A percentile compares a stretch with the other conserved stretches of the same genome.
phyloP scores from a whole-genome alignment of 2,113 vertebrate species.

The Bos indicus region DNA sequence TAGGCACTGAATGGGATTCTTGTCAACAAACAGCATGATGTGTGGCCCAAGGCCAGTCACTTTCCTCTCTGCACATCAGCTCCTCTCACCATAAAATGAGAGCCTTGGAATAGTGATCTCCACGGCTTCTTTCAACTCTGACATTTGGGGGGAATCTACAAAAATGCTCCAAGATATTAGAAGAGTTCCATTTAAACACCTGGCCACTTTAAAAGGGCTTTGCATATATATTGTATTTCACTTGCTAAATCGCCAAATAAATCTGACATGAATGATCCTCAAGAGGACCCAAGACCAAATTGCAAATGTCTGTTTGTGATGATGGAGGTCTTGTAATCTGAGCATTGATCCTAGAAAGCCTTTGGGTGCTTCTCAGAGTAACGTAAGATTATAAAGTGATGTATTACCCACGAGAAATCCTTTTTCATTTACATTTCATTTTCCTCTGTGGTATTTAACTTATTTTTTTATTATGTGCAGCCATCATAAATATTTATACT shows the following conservation, averaged over 20 bases:
- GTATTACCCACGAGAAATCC: constrained; percentile 50
- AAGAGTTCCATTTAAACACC: constrained; percentile 55
- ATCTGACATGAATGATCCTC: constrained; percentile 28
- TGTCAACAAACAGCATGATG: not conserved
- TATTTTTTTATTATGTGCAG: constrained; percentile 57
- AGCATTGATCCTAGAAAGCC: constrained; percentile 54
- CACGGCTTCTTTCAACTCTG: constrained; percentile 45
- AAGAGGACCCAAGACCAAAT: constrained; percentile 38
- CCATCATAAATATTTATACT: constrained; percentile 71
- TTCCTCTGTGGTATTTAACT: constrained; percentile 66
- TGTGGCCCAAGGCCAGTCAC: not conserved
- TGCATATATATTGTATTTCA: constrained; percentile 72
- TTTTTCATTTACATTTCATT: constrained; percentile 71
- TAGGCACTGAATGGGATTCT: not conserved
- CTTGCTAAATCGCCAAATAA: constrained; percentile 61
- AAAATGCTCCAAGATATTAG: constrained; percentile 42
- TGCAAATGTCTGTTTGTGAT: constrained; percentile 63
- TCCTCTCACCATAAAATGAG: not conserved
- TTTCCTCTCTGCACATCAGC: not conserved
- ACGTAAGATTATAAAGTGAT: constrained; percentile 58
- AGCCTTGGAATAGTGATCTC: not conserved
- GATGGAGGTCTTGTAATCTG: constrained; percentile 51
- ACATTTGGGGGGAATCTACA: constrained; percentile 49
- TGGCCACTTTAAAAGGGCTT: constrained; percentile 60
- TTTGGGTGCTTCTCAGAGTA: constrained; percentile 50